These are phyloP conservation scores for Diarsia dahlii DNA, from an alignment of 2,888 invertebrate genomes.

Conservation along the genomic window DNA sequence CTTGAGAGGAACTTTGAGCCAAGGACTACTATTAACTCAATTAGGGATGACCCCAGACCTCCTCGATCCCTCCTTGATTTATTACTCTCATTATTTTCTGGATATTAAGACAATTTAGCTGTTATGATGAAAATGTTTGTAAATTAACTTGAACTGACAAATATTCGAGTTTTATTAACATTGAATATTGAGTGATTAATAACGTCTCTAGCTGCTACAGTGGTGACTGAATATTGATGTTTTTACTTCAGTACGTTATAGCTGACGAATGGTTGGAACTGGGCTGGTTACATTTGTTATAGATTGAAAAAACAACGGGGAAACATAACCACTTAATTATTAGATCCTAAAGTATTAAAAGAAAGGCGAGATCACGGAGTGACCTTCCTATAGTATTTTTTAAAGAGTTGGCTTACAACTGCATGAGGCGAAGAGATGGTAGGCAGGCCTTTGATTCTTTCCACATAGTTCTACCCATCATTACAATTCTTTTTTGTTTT, in stretches of 20 bases:
- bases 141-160: slow-evolving; percentile 24
- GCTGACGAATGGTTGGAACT: neutral
- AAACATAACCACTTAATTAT: neutral
- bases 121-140: slow-evolving; percentile 31
- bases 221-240: neutral
- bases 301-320: neutral
- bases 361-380: neutral
- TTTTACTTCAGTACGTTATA: neutral
- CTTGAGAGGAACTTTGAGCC: slow-evolving; percentile 45
- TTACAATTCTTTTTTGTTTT: too few species aligned
- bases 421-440: too few species aligned
- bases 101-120: slow-evolving; percentile 36
- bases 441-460: too few species aligned
- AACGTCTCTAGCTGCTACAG: too few species aligned
- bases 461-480: too few species aligned
- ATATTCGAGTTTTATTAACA: slow-evolving; percentile 6
- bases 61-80: slow-evolving; percentile 38
- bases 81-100: slow-evolving; percentile 47
- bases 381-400: neutral
- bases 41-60: slow-evolving; percentile 46
- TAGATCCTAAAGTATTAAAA: neutral
- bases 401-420: too few species aligned
- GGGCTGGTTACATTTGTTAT: neutral
- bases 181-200: neutral
- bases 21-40: slow-evolving; percentile 47